Evolutionary conservation across 1,140 invertebrate species (phyloP).

Genomic region (Pseudomyrmex gracilis): DNA sequence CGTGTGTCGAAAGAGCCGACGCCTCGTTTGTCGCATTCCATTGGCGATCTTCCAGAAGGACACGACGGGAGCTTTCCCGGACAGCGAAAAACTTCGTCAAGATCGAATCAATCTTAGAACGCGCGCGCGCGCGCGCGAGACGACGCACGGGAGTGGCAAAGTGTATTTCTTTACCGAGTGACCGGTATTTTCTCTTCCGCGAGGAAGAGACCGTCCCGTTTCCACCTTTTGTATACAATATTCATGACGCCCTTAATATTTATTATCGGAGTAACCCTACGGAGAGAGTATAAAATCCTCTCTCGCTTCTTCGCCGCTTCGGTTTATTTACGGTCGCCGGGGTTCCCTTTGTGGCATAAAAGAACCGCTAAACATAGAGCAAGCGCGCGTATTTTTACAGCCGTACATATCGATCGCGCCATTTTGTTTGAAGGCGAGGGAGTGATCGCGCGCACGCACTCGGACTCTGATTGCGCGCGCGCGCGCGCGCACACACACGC

Average conservation of each 20-base stretch:
- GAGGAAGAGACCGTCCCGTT: neutral
- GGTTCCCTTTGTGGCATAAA: slow-evolving; percentile 42
- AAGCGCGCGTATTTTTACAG: neutral
- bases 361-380: slow-evolving; percentile 23
- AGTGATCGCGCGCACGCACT: neutral
- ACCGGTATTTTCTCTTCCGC: slow-evolving; percentile 3
- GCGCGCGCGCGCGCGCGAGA: neutral
- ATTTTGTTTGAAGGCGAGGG: slow-evolving; percentile 10
- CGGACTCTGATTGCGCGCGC: neutral
- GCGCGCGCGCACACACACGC: neutral
- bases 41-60: slow-evolving; percentile 70
- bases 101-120: slow-evolving; percentile 24
- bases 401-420: slow-evolving; percentile 9
- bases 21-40: slow-evolving; percentile 61
- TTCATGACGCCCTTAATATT: slow-evolving; percentile 48
- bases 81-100: slow-evolving; percentile 9
- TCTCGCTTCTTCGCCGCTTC: neutral
- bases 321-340: slow-evolving; percentile 32
- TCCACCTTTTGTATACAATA: slow-evolving; percentile 11
- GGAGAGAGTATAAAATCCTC: slow-evolving; percentile 11
- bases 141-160: neutral
- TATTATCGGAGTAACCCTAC: neutral
- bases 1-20: slow-evolving; percentile 41
- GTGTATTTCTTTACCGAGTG: slow-evolving; percentile 23
- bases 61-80: slow-evolving; percentile 39